Conservation (phyloP, 2,797 vertebrate species). For the Cyprinella venusta region DNA sequence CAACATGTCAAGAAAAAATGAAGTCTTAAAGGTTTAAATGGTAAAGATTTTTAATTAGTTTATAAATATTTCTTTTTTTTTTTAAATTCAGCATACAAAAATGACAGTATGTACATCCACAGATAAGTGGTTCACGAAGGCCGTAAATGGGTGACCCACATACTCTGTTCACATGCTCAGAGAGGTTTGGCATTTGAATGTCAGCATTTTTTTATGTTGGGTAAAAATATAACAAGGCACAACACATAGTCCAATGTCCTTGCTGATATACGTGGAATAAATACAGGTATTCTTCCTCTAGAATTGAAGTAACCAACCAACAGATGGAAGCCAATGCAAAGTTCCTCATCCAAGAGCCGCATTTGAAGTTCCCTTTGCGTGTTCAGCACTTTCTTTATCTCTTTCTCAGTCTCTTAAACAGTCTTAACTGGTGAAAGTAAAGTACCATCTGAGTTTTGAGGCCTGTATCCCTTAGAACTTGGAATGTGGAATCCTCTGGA, state of each 20-base stretch:
- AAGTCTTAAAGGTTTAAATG: conserved; percentile 53
- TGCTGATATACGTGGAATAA: conserved; percentile 63
- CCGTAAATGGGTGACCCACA: conserved; percentile 64
- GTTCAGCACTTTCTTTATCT: conserved; percentile 60
- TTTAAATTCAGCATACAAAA: conserved; percentile 93
- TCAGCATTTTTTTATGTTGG: conserved; percentile 58
- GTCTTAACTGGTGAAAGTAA: conserved; percentile 42
- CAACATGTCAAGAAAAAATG: conserved; percentile 36
- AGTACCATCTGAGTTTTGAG: conserved; percentile 62
- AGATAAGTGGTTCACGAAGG: conserved; percentile 87
- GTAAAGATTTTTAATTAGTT: conserved; percentile 83
- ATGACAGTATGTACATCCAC: conserved; percentile 94
- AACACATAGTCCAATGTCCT: conserved; percentile 67
- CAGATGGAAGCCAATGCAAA: conserved; percentile 66
- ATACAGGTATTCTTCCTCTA: conserved; percentile 63
- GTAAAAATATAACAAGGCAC: conserved; percentile 71
- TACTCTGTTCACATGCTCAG: conserved; percentile 72
- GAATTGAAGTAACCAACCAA: conserved; percentile 63
- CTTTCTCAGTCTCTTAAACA: conserved; percentile 35
- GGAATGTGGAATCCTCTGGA: conserved; percentile 61
- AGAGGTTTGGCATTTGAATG: conserved; percentile 63
- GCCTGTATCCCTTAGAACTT: conserved; percentile 44
- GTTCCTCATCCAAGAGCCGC: conserved; percentile 63
- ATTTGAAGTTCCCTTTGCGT: conserved; percentile 77
- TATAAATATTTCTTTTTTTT: conserved; percentile 90